These are phyloP conservation scores for Sebastolobus altivelis DNA, from an alignment of 2,797 vertebrate species.

Conservation along the genomic window DNA sequence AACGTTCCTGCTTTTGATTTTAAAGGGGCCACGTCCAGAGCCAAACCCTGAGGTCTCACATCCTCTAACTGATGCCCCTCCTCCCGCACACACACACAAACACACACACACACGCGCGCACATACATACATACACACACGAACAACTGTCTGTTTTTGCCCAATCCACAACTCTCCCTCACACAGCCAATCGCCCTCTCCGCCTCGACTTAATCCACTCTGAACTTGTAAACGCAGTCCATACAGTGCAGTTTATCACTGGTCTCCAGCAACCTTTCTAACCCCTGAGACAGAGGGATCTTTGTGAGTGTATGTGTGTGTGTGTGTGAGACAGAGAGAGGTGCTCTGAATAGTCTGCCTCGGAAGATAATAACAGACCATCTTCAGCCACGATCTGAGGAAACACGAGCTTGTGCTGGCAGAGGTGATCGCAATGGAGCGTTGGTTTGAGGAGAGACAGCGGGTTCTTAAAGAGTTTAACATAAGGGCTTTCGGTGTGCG, in stretches of 20 bases:
- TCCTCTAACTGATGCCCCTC: constrained; percentile 28
- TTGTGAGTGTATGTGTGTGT: constrained; percentile 21
- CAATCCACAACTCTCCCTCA: constrained; percentile 31
- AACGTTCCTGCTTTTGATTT: constrained; percentile 43
- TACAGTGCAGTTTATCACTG: constrained; percentile 52
- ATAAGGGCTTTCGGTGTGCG: constrained; percentile 56
- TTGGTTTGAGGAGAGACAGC: constrained; percentile 63
- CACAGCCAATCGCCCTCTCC: constrained; percentile 40
- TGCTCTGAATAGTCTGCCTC: constrained; percentile 51
- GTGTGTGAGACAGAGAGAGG: constrained; percentile 26
- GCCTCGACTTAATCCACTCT: constrained; percentile 42
- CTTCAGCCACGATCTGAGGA: constrained; percentile 55
- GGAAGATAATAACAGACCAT: constrained; percentile 78
- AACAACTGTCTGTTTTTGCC: not conserved
- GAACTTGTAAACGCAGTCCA: constrained; percentile 42
- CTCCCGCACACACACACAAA: constrained; percentile 13
- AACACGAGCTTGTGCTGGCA: constrained; percentile 75
- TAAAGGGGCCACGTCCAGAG: constrained; percentile 55
- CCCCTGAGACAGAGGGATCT: constrained; percentile 57
- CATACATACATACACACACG: constrained; percentile 5
- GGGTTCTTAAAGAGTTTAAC: constrained; percentile 74
- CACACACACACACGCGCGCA: constrained; percentile 11
- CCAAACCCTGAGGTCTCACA: constrained; percentile 45
- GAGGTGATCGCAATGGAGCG: constrained; percentile 52
- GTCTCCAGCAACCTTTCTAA: constrained; percentile 56